These are phyloP conservation scores for Petrocephalus zakoni DNA, from an alignment of 2,113 vertebrate genomes.

Conservation along the genomic window DNA sequence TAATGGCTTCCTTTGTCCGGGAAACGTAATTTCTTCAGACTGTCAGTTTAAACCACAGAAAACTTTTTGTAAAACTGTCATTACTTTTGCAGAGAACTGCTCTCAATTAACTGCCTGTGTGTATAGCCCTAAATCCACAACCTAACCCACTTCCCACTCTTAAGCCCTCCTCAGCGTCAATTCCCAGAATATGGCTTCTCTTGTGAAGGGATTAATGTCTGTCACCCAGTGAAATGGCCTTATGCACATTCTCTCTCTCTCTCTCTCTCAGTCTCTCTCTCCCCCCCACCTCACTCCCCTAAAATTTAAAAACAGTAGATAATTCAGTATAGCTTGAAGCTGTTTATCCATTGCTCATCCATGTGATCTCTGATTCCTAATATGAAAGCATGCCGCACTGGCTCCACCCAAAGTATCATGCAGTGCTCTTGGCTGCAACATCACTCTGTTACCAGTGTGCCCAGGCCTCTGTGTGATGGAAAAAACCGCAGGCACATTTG, in stretches of 20 bases:
- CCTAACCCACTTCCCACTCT: background rate
- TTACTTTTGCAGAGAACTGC: background rate
- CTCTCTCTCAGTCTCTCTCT: background rate
- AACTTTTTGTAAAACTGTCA: background rate
- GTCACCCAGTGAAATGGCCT: background rate
- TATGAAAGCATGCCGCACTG: background rate
- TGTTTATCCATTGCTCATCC: background rate
- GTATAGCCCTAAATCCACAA: background rate
- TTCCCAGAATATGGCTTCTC: background rate
- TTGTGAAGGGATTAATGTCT: background rate
- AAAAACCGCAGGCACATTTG: background rate
- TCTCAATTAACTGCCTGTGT: background rate
- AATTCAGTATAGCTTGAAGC: background rate
- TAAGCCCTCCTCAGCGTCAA: background rate
- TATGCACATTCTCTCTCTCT: background rate
- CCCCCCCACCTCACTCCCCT: background rate
- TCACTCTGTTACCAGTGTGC: background rate
- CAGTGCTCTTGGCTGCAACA: background rate
- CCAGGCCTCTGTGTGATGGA: background rate
- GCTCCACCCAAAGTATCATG: no score
- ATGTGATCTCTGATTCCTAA: slow-evolving; percentile 4
- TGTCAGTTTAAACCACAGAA: background rate
- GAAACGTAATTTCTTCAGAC: background rate
- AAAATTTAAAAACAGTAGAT: background rate
- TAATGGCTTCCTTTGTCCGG: background rate